Evolutionary conservation across 2,113 vertebrate species (phyloP), one percentile per base, ranked within the genome.

Genomic region (Sakesphorus luctuosus): DNA sequence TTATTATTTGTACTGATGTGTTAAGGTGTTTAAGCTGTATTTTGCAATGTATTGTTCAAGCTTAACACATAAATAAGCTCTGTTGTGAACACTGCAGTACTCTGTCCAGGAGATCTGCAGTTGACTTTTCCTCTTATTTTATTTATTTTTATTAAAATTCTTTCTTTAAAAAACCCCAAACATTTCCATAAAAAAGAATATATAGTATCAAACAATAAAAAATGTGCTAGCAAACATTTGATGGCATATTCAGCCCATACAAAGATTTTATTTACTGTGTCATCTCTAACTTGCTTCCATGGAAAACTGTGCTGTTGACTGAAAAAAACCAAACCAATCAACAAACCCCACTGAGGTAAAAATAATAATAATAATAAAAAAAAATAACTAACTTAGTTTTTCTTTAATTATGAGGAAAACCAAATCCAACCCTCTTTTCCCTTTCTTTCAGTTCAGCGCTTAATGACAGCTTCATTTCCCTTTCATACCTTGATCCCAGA

Each of bases 401-500:
- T 28, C 13, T 68, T 75, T 35, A 56, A 56, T 47, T 61, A n/a
- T 47, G 7, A 44, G 13, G 10, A 44, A 15, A 89, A 92, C 47
- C 21, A 8, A 18, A 28, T 31, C 5, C 7, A 46, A 28, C 8
- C 1, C 0, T 50, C 28, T 61, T 68, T 3, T 29, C 11, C 4
- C 3, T 59, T 61, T 18, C 4, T 87, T 84, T 11, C 4, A 17
- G 19, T 33, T 68, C 21, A 65, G 4, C 8, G 25, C 17, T 75
- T 78, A 38, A 52, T 9, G n/a, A 3, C 6, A 71, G 23, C 11
- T 62, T n/a, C 4, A 44, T 79, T 67, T 58, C 17, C 5, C 7
- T 77, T 46, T 81, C 49, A 23, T 73, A 18, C 8, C 40, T 80
- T 56, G 23, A 7, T 73, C 13, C 5, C 19, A 13, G 24, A 73